Evolutionary conservation across 35 echinoderm and acorn worm genomes (phyloP), one percentile per base, ranked within the genome.

Genomic region (Diadema setosum): DNA sequence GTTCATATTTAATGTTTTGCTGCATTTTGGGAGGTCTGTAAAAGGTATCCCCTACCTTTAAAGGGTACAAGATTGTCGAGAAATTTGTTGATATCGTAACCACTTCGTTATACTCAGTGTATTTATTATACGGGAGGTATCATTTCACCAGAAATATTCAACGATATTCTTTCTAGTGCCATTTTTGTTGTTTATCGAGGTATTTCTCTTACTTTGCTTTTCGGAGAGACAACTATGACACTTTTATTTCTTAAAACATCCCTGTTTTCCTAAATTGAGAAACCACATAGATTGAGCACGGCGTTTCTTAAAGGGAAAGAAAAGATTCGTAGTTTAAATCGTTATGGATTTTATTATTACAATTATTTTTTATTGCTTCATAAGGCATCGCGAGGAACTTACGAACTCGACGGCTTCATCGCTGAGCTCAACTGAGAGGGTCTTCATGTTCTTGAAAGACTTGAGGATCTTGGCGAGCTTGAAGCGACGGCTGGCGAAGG

Each of bases 401-500:
- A 87, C 84, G 35, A 69, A 45, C 5, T 87, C 84, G 6, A 87
- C 59, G 16, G 84, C 84, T 45, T 87, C 65, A 24, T 87, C 84
- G 64, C 40, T 87, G 44, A 87, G 84, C 21, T 87, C 37, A 75
- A 74, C 39, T 12, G 84, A 70, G 23, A 87, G 84, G 15, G 60
- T 46, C 84, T 67, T 87, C 59, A 87, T 67, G 42, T 25, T 31
- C 23, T 9, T 25, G 65, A 87, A 70, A 7, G 14, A 24, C 65
- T 87, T 87, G 42, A 87, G 65, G 21, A 87, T 34, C 24, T 69
- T 64, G 12, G 39, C 84, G 25, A 75, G 70, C 63, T 74, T 40
- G 84, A 87, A 73, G 3, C 61, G 58, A 46, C 84, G 59, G 34
- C 39, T 70, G 64, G 26, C 32, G n/a, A 87, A n/a, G 25, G 65